Evolutionary conservation across 1,140 invertebrate species (phyloP), one percentile per base, ranked within the genome.

Genomic region (Pseudachorutes palmiensis): DNA sequence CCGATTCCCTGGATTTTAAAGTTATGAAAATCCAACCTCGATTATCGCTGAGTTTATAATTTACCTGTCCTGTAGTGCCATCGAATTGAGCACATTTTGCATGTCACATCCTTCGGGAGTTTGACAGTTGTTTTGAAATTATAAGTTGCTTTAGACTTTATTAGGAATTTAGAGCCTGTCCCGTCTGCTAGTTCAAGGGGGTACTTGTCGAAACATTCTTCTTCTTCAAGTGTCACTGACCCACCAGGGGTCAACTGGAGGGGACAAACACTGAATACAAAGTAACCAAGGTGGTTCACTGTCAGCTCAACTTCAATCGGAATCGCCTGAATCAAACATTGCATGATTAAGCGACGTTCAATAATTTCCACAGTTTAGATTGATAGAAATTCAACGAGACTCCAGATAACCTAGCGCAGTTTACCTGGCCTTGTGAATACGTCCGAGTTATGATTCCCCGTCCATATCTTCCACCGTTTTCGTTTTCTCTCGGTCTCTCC

Each of bases 31-130:
- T 45, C 19, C 19, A 45, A 45, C 19, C 36, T 55, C 12, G 5
- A 14, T 55, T 19, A 19, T 41, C 5, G 5, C 3, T 14, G 31
- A 29, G 9, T 14, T 26, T 29, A 14, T 41, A 36, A 19, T 55
- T 51, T 41, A 80, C 80, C 84, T 61, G 80, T 80, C 51, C 76
- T 76, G 71, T 88, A 88, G 66, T 82, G 83, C 87, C 87, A 88
- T 63, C 86, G 81, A 1, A 89, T 72, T 0, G 87, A 83, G 74
- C 87, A 89, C 45, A 84, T 82, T 2, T 82, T 57, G 74, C 87
- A 89, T 1, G 76, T 81, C 2, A 88, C 22, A 31, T 74, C 76
- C 2, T 74, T 24, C 0, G 87, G 86, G 3, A 86, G 74, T 2
- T 74, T 12, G 1, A 81, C 71, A 24, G 69, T 64, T n/a, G 80